Evolutionary conservation across 1,140 invertebrate species (phyloP).

Genomic region (Calephelis virginiensis): DNA sequence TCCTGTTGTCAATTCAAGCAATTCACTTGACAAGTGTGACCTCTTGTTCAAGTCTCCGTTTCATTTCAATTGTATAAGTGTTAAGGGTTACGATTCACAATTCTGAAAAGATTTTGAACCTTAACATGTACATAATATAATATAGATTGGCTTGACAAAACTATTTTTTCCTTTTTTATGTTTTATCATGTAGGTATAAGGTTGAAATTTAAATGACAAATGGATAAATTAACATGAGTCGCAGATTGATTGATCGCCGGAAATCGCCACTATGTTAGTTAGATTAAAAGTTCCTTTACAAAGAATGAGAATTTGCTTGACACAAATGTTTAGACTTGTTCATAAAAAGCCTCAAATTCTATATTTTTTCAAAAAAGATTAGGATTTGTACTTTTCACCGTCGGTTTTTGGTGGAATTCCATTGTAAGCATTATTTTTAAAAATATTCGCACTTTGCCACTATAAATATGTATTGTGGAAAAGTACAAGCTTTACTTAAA

Average conservation of each 20-base stretch:
- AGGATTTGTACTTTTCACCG: no score
- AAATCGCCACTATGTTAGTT: constrained; percentile 24
- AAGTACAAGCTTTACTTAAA: no score
- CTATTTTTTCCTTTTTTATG: background rate
- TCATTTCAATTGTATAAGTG: constrained; percentile 28
- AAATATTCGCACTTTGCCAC: no score
- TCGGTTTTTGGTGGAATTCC: no score
- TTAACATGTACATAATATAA: background rate
- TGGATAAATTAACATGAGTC: constrained; percentile 18
- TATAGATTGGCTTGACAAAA: background rate
- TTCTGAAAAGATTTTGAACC: background rate
- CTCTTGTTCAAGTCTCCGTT: constrained; percentile 24
- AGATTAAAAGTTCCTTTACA: constrained; percentile 23
- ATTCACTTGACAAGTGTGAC: constrained; percentile 27
- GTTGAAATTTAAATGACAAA: background rate
- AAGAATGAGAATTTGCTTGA: background rate
- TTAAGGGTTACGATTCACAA: constrained; percentile 14
- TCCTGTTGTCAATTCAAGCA: constrained; percentile 19
- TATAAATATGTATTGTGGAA: no score
- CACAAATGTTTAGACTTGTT: no score
- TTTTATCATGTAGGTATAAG: background rate
- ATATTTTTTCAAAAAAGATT: no score
- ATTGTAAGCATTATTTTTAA: no score
- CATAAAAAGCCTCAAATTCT: no score
- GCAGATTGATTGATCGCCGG: constrained; percentile 39